These are phyloP conservation scores for Synergus itoensis DNA, from an alignment of 2,888 invertebrate species.

Conservation along the genomic window DNA sequence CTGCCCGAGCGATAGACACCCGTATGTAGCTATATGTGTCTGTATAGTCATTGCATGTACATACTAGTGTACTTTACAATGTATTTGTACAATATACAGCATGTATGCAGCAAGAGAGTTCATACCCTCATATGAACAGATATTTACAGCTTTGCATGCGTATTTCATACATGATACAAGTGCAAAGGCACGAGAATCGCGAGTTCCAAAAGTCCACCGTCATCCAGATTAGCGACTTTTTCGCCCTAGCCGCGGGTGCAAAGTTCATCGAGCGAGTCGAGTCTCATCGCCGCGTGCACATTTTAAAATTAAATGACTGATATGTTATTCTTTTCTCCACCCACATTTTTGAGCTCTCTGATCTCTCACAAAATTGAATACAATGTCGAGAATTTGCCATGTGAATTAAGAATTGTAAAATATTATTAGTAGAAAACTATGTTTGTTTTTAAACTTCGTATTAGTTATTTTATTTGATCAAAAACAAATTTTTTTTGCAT, in stretches of 20 bases:
- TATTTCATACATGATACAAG: not conserved
- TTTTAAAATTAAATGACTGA: constrained; percentile 29
- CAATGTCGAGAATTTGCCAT: not conserved
- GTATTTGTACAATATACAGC: not conserved
- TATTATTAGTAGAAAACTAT: no score
- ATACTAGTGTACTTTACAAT: not conserved
- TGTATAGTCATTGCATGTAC: not conserved
- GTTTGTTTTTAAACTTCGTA: no score
- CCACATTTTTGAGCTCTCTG: constrained; percentile 18
- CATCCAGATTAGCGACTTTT: constrained; percentile 38
- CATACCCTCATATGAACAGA: constrained; percentile 9
- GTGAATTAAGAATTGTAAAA: no score
- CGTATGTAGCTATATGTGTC: not conserved
- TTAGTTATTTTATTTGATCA: no score
- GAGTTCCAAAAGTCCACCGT: constrained; percentile 32
- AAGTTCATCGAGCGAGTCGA: constrained; percentile 33
- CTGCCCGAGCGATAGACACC: constrained; percentile 18
- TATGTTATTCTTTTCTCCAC: not conserved
- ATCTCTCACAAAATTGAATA: not conserved
- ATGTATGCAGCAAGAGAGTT: not conserved
- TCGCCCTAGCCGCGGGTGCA: constrained; percentile 18
- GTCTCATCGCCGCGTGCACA: not conserved
- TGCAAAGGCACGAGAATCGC: not conserved
- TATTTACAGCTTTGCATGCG: not conserved
- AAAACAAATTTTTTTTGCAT: no score